phyloP scores from a whole-genome alignment of 2,797 vertebrate species.

The Sebastolobus alascanus region DNA sequence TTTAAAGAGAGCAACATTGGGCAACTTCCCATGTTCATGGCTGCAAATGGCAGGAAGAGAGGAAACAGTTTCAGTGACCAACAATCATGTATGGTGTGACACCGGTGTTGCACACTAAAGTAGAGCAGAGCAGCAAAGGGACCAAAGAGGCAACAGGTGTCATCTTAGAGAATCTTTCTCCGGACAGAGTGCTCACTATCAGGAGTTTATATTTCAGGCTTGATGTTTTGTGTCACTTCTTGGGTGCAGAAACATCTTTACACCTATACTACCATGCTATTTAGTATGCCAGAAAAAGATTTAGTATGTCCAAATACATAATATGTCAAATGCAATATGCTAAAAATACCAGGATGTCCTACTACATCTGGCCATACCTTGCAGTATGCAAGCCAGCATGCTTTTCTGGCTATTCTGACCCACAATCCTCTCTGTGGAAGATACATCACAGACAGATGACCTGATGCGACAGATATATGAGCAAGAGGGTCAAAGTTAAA shows the following conservation, averaged over 20 bases:
- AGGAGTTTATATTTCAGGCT: neutral
- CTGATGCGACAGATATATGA: too few relatives aligned
- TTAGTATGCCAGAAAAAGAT: too few relatives aligned
- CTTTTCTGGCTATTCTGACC: too few relatives aligned
- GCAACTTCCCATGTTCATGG: slow-evolving; percentile 18
- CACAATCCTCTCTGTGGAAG: too few relatives aligned
- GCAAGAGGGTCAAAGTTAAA: too few relatives aligned
- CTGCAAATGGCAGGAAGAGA: neutral
- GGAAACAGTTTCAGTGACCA: neutral
- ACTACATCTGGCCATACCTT: too few relatives aligned
- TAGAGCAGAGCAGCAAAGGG: neutral
- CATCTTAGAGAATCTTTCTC: neutral
- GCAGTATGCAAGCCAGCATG: too few relatives aligned
- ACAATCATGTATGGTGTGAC: neutral
- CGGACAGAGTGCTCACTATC: neutral
- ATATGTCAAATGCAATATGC: too few relatives aligned
- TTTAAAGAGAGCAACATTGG: neutral
- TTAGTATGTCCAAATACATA: too few relatives aligned
- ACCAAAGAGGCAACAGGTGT: neutral
- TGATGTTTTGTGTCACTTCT: neutral
- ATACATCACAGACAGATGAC: too few relatives aligned
- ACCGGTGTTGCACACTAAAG: neutral
- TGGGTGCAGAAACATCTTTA: neutral
- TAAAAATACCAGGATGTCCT: too few relatives aligned
- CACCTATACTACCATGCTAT: neutral